These are phyloP conservation scores for Salmo trutta DNA, from an alignment of 2,797 vertebrate genomes.

Conservation along the genomic window DNA sequence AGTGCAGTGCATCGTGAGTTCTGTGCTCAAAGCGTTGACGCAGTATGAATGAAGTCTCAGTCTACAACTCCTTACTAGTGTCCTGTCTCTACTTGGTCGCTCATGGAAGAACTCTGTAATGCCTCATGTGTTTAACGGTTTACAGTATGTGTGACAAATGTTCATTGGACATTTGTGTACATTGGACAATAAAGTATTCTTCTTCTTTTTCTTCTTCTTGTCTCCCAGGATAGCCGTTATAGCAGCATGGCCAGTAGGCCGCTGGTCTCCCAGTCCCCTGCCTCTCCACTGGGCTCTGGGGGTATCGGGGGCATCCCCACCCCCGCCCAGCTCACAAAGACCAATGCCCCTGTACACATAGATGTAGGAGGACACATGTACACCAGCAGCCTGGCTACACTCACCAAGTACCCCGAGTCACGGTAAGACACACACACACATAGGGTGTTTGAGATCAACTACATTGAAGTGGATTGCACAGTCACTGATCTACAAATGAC, in stretches of 20 bases:
- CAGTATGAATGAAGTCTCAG: not conserved
- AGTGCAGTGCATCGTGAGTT: not conserved
- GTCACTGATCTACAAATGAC: not conserved
- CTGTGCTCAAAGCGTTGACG: not conserved
- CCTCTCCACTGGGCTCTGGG: constrained; percentile 85
- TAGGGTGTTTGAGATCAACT: not conserved
- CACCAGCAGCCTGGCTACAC: constrained; percentile 96
- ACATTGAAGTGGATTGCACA: not conserved
- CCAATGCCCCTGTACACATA: constrained; percentile 96
- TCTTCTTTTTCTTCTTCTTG: constrained; percentile 12
- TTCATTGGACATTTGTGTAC: constrained; percentile 1
- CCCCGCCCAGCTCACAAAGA: constrained; percentile 92
- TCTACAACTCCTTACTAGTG: not conserved
- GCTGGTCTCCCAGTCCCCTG: constrained; percentile 83
- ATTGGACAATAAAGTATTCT: not conserved
- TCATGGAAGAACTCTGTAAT: not conserved
- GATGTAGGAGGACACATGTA: constrained; percentile 98
- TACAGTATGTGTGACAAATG: not conserved
- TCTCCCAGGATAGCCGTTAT: constrained; percentile 81
- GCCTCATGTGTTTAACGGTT: not conserved
- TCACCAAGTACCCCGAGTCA: constrained; percentile 95
- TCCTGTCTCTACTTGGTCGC: not conserved
- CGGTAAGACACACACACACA: constrained; percentile 76
- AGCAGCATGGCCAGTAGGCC: constrained; percentile 83
- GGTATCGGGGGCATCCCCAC: constrained; percentile 85